A percentile compares a stretch with the other conserved stretches of the same genome.
Conservation (phyloP, 2,888 invertebrate genomes). For the Diachrysia chrysitis region DNA sequence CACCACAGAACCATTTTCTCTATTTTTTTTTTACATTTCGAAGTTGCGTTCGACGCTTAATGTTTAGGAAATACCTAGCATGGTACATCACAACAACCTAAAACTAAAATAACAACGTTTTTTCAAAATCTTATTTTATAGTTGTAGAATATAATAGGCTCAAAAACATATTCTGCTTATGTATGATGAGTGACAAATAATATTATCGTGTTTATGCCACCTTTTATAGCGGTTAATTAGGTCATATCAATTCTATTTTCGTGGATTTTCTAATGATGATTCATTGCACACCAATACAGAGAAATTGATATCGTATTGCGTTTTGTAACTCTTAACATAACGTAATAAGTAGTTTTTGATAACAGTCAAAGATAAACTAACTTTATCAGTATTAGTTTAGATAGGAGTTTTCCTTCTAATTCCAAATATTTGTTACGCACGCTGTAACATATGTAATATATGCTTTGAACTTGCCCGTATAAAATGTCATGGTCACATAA, state of each 20-base stretch:
- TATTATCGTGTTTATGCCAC: not conserved
- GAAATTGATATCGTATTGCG: not conserved
- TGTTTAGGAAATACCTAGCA: too few species aligned
- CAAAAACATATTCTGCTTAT: not conserved
- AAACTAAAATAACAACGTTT: too few species aligned
- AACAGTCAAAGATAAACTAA: not conserved
- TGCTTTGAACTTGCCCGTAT: slow-evolving; percentile 1
- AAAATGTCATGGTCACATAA: not conserved
- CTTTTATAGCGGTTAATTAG: not conserved
- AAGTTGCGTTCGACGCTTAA: too few species aligned
- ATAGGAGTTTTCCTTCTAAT: not conserved
- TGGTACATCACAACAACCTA: too few species aligned
- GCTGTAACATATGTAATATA: not conserved
- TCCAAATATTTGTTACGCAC: not conserved
- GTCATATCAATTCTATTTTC: not conserved
- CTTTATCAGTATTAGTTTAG: not conserved
- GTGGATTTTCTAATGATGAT: not conserved
- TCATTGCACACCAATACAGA: not conserved
- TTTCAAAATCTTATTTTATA: not conserved
- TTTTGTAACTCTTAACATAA: not conserved
- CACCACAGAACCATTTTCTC: too few species aligned
- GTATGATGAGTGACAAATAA: not conserved
- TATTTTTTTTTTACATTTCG: too few species aligned
- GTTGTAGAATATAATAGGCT: not conserved
- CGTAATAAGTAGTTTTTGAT: not conserved